Evolutionary conservation across 2,113 vertebrate genomes (phyloP).

Genomic region (Zapornia atra): DNA sequence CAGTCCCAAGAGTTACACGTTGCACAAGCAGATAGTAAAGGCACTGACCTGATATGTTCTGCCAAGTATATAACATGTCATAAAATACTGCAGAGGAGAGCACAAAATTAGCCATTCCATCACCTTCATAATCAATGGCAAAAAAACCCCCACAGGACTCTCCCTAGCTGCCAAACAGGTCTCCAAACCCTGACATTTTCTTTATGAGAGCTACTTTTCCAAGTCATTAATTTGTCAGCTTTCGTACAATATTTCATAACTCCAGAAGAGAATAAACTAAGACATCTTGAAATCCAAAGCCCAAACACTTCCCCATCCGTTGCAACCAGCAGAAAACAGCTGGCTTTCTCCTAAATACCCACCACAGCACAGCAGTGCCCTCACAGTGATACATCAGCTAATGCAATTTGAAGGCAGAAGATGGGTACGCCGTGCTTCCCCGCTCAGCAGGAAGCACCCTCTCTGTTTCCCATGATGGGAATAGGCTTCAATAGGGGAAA

Average conservation of each 20-base stretch:
- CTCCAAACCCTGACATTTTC: slow-evolving; percentile 13
- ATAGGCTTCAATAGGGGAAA: not conserved
- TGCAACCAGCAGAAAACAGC: not conserved
- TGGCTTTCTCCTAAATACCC: not conserved
- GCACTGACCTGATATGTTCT: not conserved
- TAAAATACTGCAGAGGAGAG: slow-evolving; percentile 14
- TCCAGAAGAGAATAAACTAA: not conserved
- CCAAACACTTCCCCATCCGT: not conserved
- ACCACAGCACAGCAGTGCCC: not conserved
- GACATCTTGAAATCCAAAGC: not conserved
- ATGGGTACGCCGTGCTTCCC: fast-evolving
- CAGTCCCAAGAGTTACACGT: not conserved
- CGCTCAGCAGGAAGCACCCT: not conserved
- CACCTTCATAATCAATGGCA: not conserved
- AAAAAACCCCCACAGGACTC: not conserved
- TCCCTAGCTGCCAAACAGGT: not conserved
- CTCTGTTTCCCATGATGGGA: not conserved
- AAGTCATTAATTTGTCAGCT: slow-evolving; percentile 25
- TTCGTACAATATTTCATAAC: not conserved
- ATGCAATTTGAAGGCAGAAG: fast-evolving
- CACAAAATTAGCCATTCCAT: not conserved
- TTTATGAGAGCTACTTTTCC: slow-evolving; percentile 23
- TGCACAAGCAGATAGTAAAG: slow-evolving; percentile 49
- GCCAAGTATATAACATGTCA: not conserved
- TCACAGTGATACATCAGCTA: not conserved